Conservation (phyloP, 2,888 invertebrate species). For the Imbricaverruca yamaguchii region DNA sequence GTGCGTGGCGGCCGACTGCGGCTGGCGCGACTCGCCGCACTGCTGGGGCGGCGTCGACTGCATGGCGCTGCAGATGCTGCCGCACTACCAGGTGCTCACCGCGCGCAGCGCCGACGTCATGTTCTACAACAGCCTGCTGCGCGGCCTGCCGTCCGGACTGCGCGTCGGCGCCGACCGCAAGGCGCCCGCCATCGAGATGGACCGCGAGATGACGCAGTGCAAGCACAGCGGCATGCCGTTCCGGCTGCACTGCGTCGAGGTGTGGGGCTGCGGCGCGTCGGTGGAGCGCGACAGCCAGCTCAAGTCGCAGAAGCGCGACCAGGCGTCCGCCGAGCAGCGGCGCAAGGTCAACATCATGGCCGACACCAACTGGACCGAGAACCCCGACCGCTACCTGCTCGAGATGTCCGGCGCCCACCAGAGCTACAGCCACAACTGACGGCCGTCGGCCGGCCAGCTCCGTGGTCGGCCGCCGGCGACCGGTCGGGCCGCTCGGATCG, state of each 20-base stretch:
- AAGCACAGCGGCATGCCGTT: conserved; percentile 60
- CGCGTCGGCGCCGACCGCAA: conserved; percentile 73
- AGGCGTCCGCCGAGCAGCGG: conserved; percentile 77
- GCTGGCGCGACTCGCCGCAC: conserved; percentile 78
- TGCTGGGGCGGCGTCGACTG: conserved; percentile 78
- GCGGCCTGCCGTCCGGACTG: conserved; percentile 77
- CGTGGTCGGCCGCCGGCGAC: too few relatives aligned
- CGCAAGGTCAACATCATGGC: conserved; percentile 76
- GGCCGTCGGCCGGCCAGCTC: neutral
- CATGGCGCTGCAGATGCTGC: conserved; percentile 63
- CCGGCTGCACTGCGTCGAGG: conserved; percentile 56
- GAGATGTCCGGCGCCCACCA: conserved; percentile 72
- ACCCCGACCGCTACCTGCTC: conserved; percentile 84
- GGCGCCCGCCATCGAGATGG: conserved; percentile 62
- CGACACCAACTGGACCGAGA: conserved; percentile 81
- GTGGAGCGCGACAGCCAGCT: conserved; percentile 67
- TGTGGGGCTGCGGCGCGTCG: conserved; percentile 77
- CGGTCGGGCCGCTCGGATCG: too few relatives aligned
- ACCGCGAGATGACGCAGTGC: conserved; percentile 64
- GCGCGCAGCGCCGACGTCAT: conserved; percentile 47
- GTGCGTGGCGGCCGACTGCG: conserved; percentile 65
- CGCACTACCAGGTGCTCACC: conserved; percentile 43
- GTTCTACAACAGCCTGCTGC: conserved; percentile 71
- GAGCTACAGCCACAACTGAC: conserved; percentile 48
- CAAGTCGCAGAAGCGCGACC: conserved; percentile 86